phyloP scores from a whole-genome alignment of 2,113 vertebrate genomes.

The crab-eating macaque (Macaca fascicularis) region T2T-MFA8v1.1 NC_088394.1:24196501-24197000 shows the following conservation, averaged over 20 bases:
- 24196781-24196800: not conserved
- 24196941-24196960: no score
- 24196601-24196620: not conserved
- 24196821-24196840: not conserved
- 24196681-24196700: not conserved
- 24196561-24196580: not conserved
- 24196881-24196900: not conserved
- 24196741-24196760: constrained; percentile 79
- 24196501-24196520: not conserved
- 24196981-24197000: no score
- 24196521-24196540: not conserved
- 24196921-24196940: no score
- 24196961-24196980: no score
- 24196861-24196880: fast-evolving
- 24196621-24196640: not conserved
- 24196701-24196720: not conserved
- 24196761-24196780: not conserved
- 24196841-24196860: not conserved
- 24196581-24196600: not conserved
- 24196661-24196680: not conserved
- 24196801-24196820: not conserved
- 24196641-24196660: not conserved
- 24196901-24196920: not conserved
- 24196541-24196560: not conserved
- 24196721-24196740: not conserved